Evolutionary conservation across 2,888 invertebrate species (phyloP).

Genomic region (Tenthredo livida): DNA sequence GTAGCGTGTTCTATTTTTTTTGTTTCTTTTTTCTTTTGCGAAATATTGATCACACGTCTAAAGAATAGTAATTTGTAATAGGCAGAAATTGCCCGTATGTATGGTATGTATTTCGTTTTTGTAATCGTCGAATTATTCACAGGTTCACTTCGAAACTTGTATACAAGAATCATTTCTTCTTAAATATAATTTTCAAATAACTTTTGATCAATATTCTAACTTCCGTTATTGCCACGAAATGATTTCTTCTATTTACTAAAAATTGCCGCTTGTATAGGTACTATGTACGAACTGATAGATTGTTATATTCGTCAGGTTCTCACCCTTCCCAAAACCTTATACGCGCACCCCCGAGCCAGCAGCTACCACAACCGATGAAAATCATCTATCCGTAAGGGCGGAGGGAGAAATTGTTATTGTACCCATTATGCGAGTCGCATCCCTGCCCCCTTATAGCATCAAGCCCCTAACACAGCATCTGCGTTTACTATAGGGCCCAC

Average conservation of each 20-base stretch:
- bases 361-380: conserved; percentile 36
- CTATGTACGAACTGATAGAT: not conserved
- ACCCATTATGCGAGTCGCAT: conserved; percentile 32
- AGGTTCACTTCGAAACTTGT: too few relatives aligned
- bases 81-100: too few relatives aligned
- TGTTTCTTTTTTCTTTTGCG: not conserved
- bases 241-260: too few relatives aligned
- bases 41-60: too few relatives aligned
- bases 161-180: too few relatives aligned
- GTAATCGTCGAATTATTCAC: too few relatives aligned
- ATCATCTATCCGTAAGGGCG: conserved; percentile 36
- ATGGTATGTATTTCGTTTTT: too few relatives aligned
- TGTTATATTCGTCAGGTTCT: conserved; percentile 28
- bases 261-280: too few relatives aligned
- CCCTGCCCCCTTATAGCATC: conserved; percentile 1
- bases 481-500: not conserved
- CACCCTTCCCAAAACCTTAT: conserved; percentile 26
- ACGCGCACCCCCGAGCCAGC: not conserved
- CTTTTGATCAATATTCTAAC: not conserved
- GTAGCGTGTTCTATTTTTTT: too few relatives aligned
- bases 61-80: too few relatives aligned
- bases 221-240: too few relatives aligned
- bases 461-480: conserved; percentile 34
- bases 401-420: conserved; percentile 41
- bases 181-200: not conserved